Percentiles rank a stretch among this genome's conserved stretches.
Conservation (phyloP, 2,888 invertebrate genomes). For the Calliphora vomitoria region DNA sequence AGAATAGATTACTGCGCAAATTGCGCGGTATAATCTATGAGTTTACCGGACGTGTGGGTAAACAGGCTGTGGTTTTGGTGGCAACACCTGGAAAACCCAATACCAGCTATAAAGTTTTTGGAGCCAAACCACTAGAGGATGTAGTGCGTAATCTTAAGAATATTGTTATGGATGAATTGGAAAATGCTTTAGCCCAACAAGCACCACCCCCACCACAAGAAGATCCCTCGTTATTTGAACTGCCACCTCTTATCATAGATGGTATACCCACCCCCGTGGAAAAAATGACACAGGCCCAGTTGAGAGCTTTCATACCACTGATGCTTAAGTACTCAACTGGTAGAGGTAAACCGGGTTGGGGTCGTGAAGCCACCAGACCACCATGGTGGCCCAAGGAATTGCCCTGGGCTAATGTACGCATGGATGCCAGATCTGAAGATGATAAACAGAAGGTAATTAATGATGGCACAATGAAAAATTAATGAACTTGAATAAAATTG, state of each 20-base stretch:
- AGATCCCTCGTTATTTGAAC: constrained; percentile 96
- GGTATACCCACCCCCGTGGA: constrained; percentile 99
- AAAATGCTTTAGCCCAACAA: constrained; percentile 96
- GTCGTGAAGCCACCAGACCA: constrained; percentile 96
- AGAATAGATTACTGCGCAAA: constrained; percentile 95
- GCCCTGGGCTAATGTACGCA: constrained; percentile 99
- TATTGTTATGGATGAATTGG: constrained; percentile 97
- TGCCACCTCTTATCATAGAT: constrained; percentile 98
- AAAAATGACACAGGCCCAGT: constrained; percentile 99
- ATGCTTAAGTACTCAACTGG: constrained; percentile 99
- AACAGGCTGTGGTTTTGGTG: constrained; percentile 97
- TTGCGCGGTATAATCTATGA: constrained; percentile 97
- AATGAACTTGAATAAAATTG: neutral
- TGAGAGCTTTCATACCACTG: constrained; percentile 97
- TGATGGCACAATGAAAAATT: neutral
- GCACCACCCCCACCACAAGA: constrained; percentile 92
- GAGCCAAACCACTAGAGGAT: constrained; percentile 98
- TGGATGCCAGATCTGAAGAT: constrained; percentile 98
- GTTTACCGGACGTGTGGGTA: constrained; percentile 98
- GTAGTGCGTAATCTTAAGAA: constrained; percentile 95
- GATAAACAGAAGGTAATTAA: constrained; percentile 95
- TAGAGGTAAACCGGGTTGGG: constrained; percentile 99
- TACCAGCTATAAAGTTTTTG: constrained; percentile 98
- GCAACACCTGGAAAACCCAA: constrained; percentile 98
- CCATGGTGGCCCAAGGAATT: constrained; percentile 99